These are phyloP conservation scores for Melanophora roralis DNA, from an alignment of 2,888 invertebrate species.

Conservation along the genomic window DNA sequence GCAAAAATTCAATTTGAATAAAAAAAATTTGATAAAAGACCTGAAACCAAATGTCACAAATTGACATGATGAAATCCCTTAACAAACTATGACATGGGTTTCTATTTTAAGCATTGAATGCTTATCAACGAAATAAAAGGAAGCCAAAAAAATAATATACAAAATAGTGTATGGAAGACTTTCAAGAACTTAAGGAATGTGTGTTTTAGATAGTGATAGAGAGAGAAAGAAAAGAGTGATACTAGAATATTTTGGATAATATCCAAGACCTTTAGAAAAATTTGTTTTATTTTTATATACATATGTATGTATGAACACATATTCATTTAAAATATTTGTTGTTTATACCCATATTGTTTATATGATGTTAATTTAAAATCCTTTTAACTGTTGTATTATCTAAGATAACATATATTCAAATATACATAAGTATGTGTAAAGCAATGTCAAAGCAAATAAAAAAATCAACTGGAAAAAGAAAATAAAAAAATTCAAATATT, in stretches of 20 bases:
- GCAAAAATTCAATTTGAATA: background rate
- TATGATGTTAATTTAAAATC: no score
- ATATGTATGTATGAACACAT: background rate
- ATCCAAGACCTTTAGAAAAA: slow-evolving; percentile 9
- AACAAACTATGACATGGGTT: slow-evolving; percentile 42
- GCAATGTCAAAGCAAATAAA: no score
- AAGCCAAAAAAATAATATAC: background rate
- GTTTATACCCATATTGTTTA: no score
- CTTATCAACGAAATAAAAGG: slow-evolving; percentile 47
- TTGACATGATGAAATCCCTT: slow-evolving; percentile 59
- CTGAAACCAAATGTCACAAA: slow-evolving; percentile 52
- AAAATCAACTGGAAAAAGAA: no score
- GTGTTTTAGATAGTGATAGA: no score
- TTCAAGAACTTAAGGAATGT: no score
- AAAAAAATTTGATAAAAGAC: slow-evolving; percentile 11
- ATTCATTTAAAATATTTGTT: no score
- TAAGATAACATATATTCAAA: no score
- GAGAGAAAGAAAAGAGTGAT: background rate
- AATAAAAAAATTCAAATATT: no score
- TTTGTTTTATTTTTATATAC: background rate
- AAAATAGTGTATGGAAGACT: background rate
- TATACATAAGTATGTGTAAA: no score
- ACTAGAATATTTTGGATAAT: slow-evolving; percentile 7
- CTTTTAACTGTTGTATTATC: no score
- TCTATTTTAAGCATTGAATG: slow-evolving; percentile 24